phyloP scores from a whole-genome alignment of 2,888 invertebrate genomes.

The Bimastos eiseni region DNA sequence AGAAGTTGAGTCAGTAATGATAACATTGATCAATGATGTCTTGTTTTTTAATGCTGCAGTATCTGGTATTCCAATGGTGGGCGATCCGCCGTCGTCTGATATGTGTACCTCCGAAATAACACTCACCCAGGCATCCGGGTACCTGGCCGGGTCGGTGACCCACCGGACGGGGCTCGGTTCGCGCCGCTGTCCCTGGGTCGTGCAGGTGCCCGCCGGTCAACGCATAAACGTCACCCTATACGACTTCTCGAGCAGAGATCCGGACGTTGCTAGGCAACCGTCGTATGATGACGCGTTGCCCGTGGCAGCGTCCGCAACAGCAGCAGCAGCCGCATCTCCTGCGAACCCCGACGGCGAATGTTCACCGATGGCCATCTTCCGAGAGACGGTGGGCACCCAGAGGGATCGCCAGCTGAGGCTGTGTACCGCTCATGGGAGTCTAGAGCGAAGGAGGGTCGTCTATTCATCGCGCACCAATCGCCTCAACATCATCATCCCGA shows the following conservation, averaged over 20 bases:
- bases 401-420: not conserved
- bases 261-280: not conserved
- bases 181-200: slow-evolving; percentile 32
- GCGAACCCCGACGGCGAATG: not conserved
- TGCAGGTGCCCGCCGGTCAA: slow-evolving; percentile 30
- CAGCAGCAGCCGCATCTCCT: not conserved
- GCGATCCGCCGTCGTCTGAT: not conserved
- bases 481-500: not conserved
- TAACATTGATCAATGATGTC: not conserved
- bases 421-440: not conserved
- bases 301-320: not conserved
- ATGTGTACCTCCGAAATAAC: not conserved
- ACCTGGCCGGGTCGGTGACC: slow-evolving; percentile 30
- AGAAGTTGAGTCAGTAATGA: not conserved
- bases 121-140: slow-evolving; percentile 31
- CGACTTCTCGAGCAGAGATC: slow-evolving; percentile 1
- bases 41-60: not conserved
- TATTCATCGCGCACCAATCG: not conserved
- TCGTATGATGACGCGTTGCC: not conserved
- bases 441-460: not conserved
- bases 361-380: slow-evolving; percentile 8
- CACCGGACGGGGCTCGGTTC: slow-evolving; percentile 33
- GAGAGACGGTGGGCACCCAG: not conserved
- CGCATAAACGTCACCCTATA: slow-evolving; percentile 26
- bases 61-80: not conserved